Base-by-base conservation (phyloP, 2,888 invertebrate species). In the Fragum sueziense region DNA sequence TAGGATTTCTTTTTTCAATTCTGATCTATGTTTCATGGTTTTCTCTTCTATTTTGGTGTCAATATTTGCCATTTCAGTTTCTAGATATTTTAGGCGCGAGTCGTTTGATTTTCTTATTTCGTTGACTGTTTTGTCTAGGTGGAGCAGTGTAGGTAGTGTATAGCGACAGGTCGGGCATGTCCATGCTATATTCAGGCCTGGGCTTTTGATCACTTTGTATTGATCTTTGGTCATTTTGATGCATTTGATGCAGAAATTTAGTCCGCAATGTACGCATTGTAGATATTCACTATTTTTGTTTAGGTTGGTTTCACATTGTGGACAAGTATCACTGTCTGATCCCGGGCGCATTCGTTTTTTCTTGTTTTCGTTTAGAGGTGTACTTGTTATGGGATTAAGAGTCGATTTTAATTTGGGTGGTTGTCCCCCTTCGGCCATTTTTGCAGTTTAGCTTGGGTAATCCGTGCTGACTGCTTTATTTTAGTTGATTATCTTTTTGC, bases 181-280 rank as follows among this genome's bases (percentile, higher is more conserved):
- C 57, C 25, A 57, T 27, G 57, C n/a, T 11, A 57, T 14, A 25
- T 57, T 57, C 25, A 57, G 57, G 2, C n/a, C 27, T 57, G 57
- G 57, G 7, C 6, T 57, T 22, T 57, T 57, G 9, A 57, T 25
- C 27, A 57, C 11, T 25, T 57, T 57, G 25, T 27, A 27, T 57
- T 57, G 57, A 4, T 57, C 57, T 57, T 11, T 3, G 4, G 57
- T 3, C 6, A 57, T 3, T 25, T 57, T 57, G 2, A 27, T 57
- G 14, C 57, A 57, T n/a, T 57, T 57, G 2, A 27, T 57, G 14
- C 57, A 57, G 14, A 57, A 57, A n/a, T 57, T 57, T n/a, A 57
- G 27, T 22, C 57, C 57, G 25, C 57, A 57, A 3, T 57, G 57
- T 20, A 27, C 14, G 14, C 57, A 57, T 57, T 22, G 22, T 25